Base-by-base conservation (phyloP, 2,888 invertebrate species). In the Phyllotreta striolata region DNA sequence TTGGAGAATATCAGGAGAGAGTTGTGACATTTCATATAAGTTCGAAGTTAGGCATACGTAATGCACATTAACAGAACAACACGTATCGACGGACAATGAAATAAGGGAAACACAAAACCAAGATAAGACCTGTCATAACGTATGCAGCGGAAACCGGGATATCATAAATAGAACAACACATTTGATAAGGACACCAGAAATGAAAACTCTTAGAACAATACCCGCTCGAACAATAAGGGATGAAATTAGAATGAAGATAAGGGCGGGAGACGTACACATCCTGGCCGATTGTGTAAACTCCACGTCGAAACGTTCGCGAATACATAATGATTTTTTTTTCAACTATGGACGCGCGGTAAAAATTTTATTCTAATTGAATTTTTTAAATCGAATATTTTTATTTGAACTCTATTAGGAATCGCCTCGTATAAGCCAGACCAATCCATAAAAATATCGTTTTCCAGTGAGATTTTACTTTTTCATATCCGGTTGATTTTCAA, bases 401-500 rank as follows among this genome's bases (percentile, higher is more conserved):
- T 24, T 24, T 24, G 24, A 24, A 24, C 4, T 24, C 24, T 24
- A 24, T 24, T 24, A 24, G 24, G 24, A 24, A 43, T 40, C 41
- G 35, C 55, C 43, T 55, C 34, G 55, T 55, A 55, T 55, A 55
- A 41, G 34, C 34, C 43, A 38, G 41, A 24, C 55, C 41, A 55
- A 55, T 55, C 55, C 55, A 55, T 55, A 41, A 55, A 55, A 55
- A 55, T 55, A 55, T 55, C 55, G 43, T 55, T 55, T 55, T 55
- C 55, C 43, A 55, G n/a, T 55, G 55, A 55, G 55, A 55, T 55
- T 60, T 52, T 14, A 59, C 41, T 60, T 52, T 51, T 52, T 52
- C 51, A 60, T 60, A 62, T 62, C 55, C 63, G 35, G 35, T 52
- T 58, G 46, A 57, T 58, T 63, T 58, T 44, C 63, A 63, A 58